phyloP scores from a whole-genome alignment of 2,113 vertebrate species.

The Lota lota region DNA sequence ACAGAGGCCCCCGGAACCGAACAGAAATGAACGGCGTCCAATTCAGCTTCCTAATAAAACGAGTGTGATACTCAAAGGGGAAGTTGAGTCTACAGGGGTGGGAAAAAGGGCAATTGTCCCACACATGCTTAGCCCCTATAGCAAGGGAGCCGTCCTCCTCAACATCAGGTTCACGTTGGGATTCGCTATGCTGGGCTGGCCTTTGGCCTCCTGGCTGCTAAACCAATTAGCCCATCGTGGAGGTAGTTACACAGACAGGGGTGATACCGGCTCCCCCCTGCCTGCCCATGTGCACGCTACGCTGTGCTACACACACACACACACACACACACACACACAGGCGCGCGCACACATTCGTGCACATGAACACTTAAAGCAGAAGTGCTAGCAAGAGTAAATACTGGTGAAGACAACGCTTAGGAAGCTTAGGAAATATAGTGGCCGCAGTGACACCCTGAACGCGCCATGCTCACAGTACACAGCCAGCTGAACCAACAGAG shows the following conservation, averaged over 20 bases:
- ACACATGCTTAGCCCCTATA: slow-evolving; percentile 66
- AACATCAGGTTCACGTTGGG: slow-evolving; percentile 79
- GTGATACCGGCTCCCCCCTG: slow-evolving; percentile 24
- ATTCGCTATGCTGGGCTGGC: slow-evolving; percentile 72
- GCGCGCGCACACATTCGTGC: slow-evolving; percentile 6
- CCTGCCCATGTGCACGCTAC: no score
- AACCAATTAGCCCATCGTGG: slow-evolving; percentile 80
- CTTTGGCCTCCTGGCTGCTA: slow-evolving; percentile 76
- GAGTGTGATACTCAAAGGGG: slow-evolving; percentile 33
- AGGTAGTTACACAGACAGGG: slow-evolving; percentile 69
- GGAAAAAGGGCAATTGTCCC: slow-evolving; percentile 45
- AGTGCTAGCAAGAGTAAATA: slow-evolving; percentile 10
- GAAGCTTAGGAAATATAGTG: no score
- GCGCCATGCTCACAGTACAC: slow-evolving; percentile 11
- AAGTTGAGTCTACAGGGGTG: slow-evolving; percentile 27
- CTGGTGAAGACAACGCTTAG: slow-evolving; percentile 24
- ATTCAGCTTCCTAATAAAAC: slow-evolving; percentile 45
- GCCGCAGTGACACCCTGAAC: no score
- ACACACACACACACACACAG: slow-evolving; percentile 12
- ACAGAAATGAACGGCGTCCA: slow-evolving; percentile 8
- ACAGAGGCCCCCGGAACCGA: slow-evolving; percentile 33
- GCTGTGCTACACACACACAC: slow-evolving; percentile 30
- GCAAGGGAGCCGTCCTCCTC: slow-evolving; percentile 50
- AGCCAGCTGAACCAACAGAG: slow-evolving; percentile 34
- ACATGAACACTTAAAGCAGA: background rate